Conservation (phyloP, 2,113 vertebrate species). For the Charadrius vociferus region DNA sequence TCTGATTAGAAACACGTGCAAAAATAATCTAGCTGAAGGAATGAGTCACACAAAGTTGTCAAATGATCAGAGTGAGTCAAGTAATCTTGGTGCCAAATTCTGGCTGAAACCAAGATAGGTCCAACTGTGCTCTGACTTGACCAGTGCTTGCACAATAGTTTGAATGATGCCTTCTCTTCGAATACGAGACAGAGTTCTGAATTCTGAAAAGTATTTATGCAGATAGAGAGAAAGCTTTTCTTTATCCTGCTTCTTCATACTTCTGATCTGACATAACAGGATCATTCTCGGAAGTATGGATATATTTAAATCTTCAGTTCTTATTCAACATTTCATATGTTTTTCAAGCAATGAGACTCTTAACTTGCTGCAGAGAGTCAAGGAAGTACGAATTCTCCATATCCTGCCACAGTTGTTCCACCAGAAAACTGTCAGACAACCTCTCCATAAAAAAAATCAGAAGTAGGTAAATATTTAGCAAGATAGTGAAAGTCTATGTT, state of each 20-base stretch:
- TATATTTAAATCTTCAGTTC: not conserved
- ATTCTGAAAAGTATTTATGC: not conserved
- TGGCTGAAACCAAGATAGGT: not conserved
- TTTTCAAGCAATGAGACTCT: not conserved
- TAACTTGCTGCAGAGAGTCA: not conserved
- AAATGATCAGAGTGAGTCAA: not conserved
- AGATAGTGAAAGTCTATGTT: not conserved
- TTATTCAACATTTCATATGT: not conserved
- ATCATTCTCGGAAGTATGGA: not conserved
- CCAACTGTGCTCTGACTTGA: not conserved
- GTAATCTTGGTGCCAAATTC: not conserved
- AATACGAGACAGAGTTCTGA: not conserved
- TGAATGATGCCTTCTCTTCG: not conserved
- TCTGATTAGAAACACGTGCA: not conserved
- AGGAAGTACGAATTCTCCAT: not conserved
- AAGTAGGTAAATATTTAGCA: not conserved
- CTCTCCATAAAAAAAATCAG: not conserved
- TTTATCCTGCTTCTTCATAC: not conserved
- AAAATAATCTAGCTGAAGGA: not conserved
- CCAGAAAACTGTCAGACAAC: not conserved
- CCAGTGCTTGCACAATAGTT: not conserved
- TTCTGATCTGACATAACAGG: not conserved
- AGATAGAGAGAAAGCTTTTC: not conserved
- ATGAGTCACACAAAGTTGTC: conserved; percentile 1
- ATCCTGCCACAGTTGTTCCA: not conserved